Percentiles rank a stretch among this genome's conserved stretches.
Conservation (phyloP, 1,140 invertebrate species). For the Heliconius hewitsoni region DNA sequence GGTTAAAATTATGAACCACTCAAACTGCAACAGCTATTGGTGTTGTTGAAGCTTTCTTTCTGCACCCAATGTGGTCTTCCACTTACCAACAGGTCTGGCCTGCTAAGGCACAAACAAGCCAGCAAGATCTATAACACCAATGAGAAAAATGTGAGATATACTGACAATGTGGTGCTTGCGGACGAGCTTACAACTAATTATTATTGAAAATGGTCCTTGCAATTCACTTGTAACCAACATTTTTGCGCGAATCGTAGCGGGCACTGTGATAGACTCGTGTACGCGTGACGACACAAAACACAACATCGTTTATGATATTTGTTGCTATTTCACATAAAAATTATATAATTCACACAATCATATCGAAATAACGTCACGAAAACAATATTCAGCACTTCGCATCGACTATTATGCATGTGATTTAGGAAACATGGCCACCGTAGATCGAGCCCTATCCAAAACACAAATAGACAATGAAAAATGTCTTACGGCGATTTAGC, state of each 20-base stretch:
- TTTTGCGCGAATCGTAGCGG: conserved; percentile 76
- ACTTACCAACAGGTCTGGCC: conserved; percentile 87
- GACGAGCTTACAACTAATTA: conserved; percentile 58
- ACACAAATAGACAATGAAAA: conserved; percentile 76
- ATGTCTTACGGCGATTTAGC: conserved; percentile 59
- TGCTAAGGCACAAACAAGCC: conserved; percentile 86
- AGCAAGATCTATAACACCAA: conserved; percentile 85
- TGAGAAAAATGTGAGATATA: conserved; percentile 72
- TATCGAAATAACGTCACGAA: conserved; percentile 59
- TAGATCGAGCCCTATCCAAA: conserved; percentile 67
- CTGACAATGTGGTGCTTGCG: conserved; percentile 71
- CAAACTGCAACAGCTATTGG: conserved; percentile 72
- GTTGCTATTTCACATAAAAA: conserved; percentile 56
- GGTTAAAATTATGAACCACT: conserved; percentile 72
- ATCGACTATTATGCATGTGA: conserved; percentile 74
- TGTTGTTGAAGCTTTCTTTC: conserved; percentile 69
- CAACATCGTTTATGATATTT: conserved; percentile 54
- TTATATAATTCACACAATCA: conserved; percentile 73
- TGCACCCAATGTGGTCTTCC: conserved; percentile 68
- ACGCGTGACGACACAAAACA: conserved; percentile 60
- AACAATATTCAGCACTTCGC: conserved; percentile 64
- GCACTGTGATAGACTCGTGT: conserved; percentile 50
- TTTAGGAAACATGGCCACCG: conserved; percentile 79
- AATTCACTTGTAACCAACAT: conserved; percentile 73
- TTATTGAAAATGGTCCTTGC: conserved; percentile 77